These are phyloP conservation scores for Aurelia sp. DNA, from an alignment of 30 jellyfish, hydroid and myxozoan genomes.

Conservation along the genomic window DNA sequence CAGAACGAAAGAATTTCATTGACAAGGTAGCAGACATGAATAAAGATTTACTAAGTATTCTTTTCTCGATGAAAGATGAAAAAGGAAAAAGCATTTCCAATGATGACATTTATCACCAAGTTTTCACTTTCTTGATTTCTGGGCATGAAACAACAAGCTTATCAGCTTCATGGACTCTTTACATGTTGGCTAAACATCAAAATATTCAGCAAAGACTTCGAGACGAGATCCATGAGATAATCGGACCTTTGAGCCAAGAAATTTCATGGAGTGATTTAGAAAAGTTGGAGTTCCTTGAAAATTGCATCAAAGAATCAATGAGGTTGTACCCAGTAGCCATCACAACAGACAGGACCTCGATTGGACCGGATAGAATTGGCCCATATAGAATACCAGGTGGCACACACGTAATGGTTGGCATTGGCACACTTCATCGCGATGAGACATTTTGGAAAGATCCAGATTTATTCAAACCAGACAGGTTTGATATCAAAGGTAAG, in stretches of 20 bases:
- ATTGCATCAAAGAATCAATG: constrained; percentile 69
- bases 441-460: constrained; percentile 64
- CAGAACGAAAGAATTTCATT: too few relatives aligned
- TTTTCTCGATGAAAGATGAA: constrained; percentile 49
- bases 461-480: constrained; percentile 49
- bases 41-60: constrained; percentile 16
- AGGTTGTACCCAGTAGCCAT: constrained; percentile 69
- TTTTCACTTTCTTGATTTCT: constrained; percentile 58
- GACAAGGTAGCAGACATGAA: not conserved
- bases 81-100: constrained; percentile 12
- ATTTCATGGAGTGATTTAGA: constrained; percentile 53
- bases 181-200: constrained; percentile 45
- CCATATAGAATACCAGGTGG: constrained; percentile 63
- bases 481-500: constrained; percentile 49
- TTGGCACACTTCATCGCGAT: constrained; percentile 74
- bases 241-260: constrained; percentile 5
- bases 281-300: constrained; percentile 31
- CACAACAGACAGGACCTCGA: constrained; percentile 56
- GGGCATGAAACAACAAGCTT: constrained; percentile 77
- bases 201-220: constrained; percentile 34
- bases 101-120: constrained; percentile 66
- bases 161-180: constrained; percentile 61
- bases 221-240: not conserved
- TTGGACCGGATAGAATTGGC: constrained; percentile 62
- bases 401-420: constrained; percentile 71